These are phyloP conservation scores for Sphaeridia pumilis DNA, from an alignment of 2,888 invertebrate species.

Conservation along the genomic window DNA sequence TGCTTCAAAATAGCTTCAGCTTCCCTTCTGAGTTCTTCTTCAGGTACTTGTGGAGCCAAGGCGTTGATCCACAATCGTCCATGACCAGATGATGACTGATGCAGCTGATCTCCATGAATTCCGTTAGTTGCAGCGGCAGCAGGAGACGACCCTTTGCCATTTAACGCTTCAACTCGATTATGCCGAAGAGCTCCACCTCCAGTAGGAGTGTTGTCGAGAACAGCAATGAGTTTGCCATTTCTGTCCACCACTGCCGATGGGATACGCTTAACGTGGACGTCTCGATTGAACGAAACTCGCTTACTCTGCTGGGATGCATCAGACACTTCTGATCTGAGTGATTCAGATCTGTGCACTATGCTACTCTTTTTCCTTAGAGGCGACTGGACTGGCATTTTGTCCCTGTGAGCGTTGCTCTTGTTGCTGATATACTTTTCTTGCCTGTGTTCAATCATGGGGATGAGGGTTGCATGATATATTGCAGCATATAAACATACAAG, in stretches of 20 bases:
- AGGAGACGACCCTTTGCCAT: not conserved
- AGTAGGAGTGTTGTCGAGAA: constrained; percentile 3
- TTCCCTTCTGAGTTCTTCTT: constrained; percentile 60
- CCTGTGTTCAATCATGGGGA: no score
- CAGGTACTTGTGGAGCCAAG: constrained; percentile 49
- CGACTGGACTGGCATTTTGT: constrained; percentile 23
- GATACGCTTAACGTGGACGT: constrained; percentile 80
- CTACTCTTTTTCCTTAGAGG: constrained; percentile 21
- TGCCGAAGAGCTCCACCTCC: not conserved
- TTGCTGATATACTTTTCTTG: no score
- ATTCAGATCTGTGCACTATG: constrained; percentile 26
- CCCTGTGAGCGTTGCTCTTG: constrained; percentile 2
- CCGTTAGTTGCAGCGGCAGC: not conserved
- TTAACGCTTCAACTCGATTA: no score
- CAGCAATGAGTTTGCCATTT: constrained; percentile 19
- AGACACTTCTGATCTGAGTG: constrained; percentile 26
- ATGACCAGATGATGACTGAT: constrained; percentile 1
- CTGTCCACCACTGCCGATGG: constrained; percentile 22
- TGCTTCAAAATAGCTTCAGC: constrained; percentile 47
- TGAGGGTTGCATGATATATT: no score
- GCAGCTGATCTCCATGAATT: not conserved
- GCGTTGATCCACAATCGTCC: constrained; percentile 17
- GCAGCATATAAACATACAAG: no score
- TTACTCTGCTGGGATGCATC: constrained; percentile 25
- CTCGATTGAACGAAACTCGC: constrained; percentile 75